Percentiles rank a stretch among this genome's conserved stretches.
Conservation (phyloP, 2,888 invertebrate species). For the Corbicula japonica region DNA sequence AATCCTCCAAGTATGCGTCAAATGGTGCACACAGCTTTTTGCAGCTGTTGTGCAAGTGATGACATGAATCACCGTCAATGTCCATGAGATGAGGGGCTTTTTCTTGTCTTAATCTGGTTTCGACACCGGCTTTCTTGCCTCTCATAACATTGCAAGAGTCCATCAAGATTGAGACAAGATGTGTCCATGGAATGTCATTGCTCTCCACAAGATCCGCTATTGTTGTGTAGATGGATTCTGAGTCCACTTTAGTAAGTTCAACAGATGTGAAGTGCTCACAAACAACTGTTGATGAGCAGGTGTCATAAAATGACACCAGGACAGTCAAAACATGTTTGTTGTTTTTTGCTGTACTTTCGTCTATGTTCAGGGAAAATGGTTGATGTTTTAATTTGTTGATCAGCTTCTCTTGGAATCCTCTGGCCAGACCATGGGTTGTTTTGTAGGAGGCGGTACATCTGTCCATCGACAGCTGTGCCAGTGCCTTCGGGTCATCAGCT, state of each 20-base stretch:
- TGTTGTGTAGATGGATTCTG: slow-evolving; percentile 34
- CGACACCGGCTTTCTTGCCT: slow-evolving; percentile 63
- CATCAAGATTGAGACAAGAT: slow-evolving; percentile 63
- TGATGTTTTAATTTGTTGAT: neutral
- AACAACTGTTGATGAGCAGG: no score
- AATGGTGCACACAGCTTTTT: slow-evolving; percentile 69
- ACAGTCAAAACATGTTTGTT: neutral
- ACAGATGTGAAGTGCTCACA: slow-evolving; percentile 56
- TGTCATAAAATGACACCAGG: no score
- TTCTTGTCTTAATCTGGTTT: slow-evolving; percentile 49
- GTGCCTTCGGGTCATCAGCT: neutral
- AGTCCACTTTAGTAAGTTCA: slow-evolving; percentile 41
- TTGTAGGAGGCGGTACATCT: neutral
- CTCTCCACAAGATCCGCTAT: slow-evolving; percentile 44
- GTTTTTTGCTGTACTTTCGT: neutral
- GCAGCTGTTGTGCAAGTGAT: slow-evolving; percentile 69
- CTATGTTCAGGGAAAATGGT: neutral
- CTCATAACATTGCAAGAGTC: slow-evolving; percentile 72
- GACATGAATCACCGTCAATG: slow-evolving; percentile 72
- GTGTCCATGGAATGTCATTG: slow-evolving; percentile 64
- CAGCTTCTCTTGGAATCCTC: neutral
- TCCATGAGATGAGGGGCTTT: slow-evolving; percentile 69
- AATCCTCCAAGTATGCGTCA: slow-evolving; percentile 42
- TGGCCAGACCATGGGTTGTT: neutral
- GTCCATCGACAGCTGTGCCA: slow-evolving; percentile 1